Conservation (phyloP, 2,797 vertebrate genomes). For the Leptoclinus maculatus region DNA sequence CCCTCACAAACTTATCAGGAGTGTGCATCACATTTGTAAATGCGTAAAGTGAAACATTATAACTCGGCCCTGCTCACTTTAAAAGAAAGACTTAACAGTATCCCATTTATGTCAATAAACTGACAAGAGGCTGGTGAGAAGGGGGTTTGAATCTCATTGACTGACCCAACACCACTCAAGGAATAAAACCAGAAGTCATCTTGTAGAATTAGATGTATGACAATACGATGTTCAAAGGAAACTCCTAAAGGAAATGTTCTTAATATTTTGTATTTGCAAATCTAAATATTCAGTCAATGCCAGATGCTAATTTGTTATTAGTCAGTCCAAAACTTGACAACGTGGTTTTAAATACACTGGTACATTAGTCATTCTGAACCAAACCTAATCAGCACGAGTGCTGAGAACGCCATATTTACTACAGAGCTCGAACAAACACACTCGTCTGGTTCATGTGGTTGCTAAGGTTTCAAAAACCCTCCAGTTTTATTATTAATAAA, state of each 20-base stretch:
- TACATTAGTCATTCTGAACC: neutral
- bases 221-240: neutral
- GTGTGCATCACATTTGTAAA: neutral
- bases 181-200: conserved; percentile 1
- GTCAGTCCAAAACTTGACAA: neutral
- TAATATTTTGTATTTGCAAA: neutral
- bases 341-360: neutral
- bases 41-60: neutral
- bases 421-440: neutral
- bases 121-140: neutral
- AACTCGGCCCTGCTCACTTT: neutral
- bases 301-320: neutral
- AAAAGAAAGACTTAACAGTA: neutral
- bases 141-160: neutral
- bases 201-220: neutral
- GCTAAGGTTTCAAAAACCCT: conserved; percentile 7
- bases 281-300: neutral
- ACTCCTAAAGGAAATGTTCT: neutral
- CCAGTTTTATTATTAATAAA: conserved; percentile 13
- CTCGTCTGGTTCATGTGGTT: neutral
- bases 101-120: neutral
- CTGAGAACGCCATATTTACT: neutral
- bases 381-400: neutral
- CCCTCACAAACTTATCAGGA: neutral
- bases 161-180: neutral